These are phyloP conservation scores for Heteractis magnifica DNA, from an alignment of 92 coral and sea anemone genomes.

Conservation along the genomic window DNA sequence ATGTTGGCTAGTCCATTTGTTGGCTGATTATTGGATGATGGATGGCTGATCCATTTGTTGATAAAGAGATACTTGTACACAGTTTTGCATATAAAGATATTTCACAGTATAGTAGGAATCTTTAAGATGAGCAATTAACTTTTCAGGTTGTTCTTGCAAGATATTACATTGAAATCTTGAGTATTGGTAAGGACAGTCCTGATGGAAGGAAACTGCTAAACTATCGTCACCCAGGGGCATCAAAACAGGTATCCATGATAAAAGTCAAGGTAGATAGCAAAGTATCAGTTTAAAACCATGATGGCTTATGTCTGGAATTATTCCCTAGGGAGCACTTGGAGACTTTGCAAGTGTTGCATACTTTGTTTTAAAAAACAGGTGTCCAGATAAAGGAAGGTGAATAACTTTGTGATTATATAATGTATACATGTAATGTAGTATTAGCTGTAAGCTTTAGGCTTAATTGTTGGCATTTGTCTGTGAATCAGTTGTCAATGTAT, in stretches of 20 bases:
- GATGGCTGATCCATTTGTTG: too few relatives aligned
- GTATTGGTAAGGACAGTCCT: slow-evolving; percentile 87
- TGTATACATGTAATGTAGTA: too few relatives aligned
- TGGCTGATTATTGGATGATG: too few relatives aligned
- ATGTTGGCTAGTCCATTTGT: too few relatives aligned
- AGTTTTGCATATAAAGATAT: too few relatives aligned
- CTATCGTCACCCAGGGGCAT: slow-evolving; percentile 85
- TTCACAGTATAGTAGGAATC: background rate
- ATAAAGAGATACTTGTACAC: too few relatives aligned
- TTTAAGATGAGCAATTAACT: background rate
- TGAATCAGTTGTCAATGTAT: too few relatives aligned
- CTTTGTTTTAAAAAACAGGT: slow-evolving; percentile 86
- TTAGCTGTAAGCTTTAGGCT: too few relatives aligned
- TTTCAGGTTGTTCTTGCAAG: slow-evolving; percentile 83
- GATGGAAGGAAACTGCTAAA: slow-evolving; percentile 92
- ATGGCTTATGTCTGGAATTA: background rate
- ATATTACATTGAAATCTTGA: slow-evolving; percentile 86
- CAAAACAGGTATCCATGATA: slow-evolving; percentile 63
- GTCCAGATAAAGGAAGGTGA: slow-evolving; percentile 94
- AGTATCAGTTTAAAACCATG: background rate
- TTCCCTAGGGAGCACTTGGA: slow-evolving; percentile 73
- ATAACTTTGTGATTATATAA: background rate
- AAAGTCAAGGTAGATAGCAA: background rate
- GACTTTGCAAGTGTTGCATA: slow-evolving; percentile 99
- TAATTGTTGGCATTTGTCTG: too few relatives aligned